Conservation (phyloP, 2,888 invertebrate genomes). For the Miltochrista miniata region DNA sequence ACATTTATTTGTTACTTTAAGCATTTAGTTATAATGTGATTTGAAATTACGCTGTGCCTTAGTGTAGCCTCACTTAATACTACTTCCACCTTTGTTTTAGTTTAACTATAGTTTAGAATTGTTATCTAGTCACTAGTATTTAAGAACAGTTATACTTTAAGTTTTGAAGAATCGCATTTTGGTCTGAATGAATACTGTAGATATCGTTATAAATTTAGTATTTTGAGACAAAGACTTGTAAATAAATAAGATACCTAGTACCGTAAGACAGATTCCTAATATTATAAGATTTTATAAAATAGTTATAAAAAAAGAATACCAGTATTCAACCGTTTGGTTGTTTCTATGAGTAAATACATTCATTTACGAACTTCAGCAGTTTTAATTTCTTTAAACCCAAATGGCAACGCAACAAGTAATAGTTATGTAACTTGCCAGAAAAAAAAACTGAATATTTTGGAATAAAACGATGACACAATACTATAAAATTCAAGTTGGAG, state of each 20-base stretch:
- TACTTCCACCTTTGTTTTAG: slow-evolving; percentile 62
- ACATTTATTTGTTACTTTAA: slow-evolving; percentile 69
- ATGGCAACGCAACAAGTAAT: not conserved
- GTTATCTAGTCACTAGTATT: slow-evolving; percentile 78
- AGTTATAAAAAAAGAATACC: slow-evolving; percentile 49
- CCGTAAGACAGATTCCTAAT: slow-evolving; percentile 81
- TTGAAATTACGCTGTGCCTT: slow-evolving; percentile 76
- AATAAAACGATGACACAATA: slow-evolving; percentile 11
- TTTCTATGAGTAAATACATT: slow-evolving; percentile 55
- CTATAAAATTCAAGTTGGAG: slow-evolving; percentile 27
- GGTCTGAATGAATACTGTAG: slow-evolving; percentile 2
- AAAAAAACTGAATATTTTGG: not conserved
- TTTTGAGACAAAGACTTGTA: slow-evolving; percentile 76
- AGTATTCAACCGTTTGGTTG: slow-evolving; percentile 52
- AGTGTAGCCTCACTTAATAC: slow-evolving; percentile 60
- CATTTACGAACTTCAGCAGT: slow-evolving; percentile 27
- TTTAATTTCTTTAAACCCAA: slow-evolving; percentile 5
- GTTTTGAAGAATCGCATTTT: slow-evolving; percentile 15
- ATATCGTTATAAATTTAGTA: slow-evolving; percentile 30
- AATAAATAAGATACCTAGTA: slow-evolving; percentile 66
- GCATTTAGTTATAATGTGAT: slow-evolving; percentile 74
- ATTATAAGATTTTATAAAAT: slow-evolving; percentile 63
- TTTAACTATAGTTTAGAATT: slow-evolving; percentile 57
- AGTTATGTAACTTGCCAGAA: not conserved
- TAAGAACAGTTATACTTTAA: slow-evolving; percentile 53